Percentiles rank a stretch among this genome's conserved stretches.
phyloP scores from a whole-genome alignment of 2,797 vertebrate species.

The Microhierax caerulescens region DNA sequence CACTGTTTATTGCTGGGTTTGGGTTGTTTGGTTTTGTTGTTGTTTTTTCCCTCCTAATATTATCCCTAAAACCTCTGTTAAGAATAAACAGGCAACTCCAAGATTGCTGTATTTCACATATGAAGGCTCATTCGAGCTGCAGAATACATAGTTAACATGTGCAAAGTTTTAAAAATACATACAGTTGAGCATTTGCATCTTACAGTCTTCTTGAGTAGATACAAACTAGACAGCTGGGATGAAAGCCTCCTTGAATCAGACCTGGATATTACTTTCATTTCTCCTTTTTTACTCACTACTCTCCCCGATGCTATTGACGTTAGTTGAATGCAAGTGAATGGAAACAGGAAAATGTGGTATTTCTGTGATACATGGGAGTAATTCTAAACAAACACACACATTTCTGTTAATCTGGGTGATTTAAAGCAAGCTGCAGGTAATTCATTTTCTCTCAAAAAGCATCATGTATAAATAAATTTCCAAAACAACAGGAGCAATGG shows the following conservation, averaged over 20 bases:
- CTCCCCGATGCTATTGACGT: rapidly evolving
- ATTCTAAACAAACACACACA: background rate
- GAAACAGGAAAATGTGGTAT: background rate
- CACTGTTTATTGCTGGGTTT: background rate
- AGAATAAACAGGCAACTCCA: background rate
- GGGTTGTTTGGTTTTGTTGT: background rate
- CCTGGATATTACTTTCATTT: background rate
- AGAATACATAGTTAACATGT: background rate
- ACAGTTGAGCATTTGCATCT: background rate
- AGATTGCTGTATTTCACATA: background rate
- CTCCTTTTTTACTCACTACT: background rate
- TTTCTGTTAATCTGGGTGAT: background rate
- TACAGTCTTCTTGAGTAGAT: background rate
- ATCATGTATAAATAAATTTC: background rate
- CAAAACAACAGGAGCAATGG: background rate
- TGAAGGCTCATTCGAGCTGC: background rate
- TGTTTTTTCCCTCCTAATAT: background rate
- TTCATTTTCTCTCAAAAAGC: background rate
- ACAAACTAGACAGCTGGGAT: background rate
- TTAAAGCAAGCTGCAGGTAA: background rate
- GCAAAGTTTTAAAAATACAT: background rate
- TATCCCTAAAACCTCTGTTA: background rate
- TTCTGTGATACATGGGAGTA: background rate
- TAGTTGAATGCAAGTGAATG: background rate
- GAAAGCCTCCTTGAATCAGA: background rate